phyloP scores from a whole-genome alignment of 2,113 vertebrate species.

The Hippocampus comes region DNA sequence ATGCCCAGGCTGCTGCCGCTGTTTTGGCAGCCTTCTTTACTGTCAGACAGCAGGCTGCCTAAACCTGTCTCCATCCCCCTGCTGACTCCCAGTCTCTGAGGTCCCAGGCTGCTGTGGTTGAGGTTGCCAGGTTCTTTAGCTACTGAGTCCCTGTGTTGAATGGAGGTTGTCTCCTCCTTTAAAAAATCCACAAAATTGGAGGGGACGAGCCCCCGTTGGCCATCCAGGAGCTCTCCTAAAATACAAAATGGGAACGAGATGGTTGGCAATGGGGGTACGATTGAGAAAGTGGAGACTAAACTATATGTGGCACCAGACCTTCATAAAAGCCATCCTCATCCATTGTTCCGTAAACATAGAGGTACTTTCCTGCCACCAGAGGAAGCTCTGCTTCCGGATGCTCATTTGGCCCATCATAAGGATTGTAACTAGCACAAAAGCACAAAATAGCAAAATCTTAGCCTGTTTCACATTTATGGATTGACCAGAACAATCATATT shows the following conservation, averaged over 20 bases:
- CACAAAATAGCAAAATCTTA: background rate
- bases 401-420: constrained; percentile 96
- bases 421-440: constrained; percentile 84
- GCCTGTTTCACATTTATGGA: background rate
- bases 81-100: constrained; percentile 52
- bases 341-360: constrained; percentile 97
- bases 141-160: constrained; percentile 63
- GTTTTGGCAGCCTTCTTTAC: constrained; percentile 67
- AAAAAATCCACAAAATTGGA: constrained; percentile 98
- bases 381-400: constrained; percentile 97
- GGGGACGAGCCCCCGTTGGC: constrained; percentile 91
- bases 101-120: constrained; percentile 75
- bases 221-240: constrained; percentile 91
- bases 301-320: constrained; percentile 70
- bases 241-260: constrained; percentile 9
- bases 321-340: constrained; percentile 98
- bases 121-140: constrained; percentile 81
- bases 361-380: constrained; percentile 93
- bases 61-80: constrained; percentile 54
- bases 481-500: background rate
- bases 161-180: constrained; percentile 74
- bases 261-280: background rate
- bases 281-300: constrained; percentile 3
- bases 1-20: constrained; percentile 70
- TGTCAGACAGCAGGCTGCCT: constrained; percentile 68